Conservation (phyloP, 2,797 vertebrate genomes). For the Orientallactaga sibirica region DNA sequence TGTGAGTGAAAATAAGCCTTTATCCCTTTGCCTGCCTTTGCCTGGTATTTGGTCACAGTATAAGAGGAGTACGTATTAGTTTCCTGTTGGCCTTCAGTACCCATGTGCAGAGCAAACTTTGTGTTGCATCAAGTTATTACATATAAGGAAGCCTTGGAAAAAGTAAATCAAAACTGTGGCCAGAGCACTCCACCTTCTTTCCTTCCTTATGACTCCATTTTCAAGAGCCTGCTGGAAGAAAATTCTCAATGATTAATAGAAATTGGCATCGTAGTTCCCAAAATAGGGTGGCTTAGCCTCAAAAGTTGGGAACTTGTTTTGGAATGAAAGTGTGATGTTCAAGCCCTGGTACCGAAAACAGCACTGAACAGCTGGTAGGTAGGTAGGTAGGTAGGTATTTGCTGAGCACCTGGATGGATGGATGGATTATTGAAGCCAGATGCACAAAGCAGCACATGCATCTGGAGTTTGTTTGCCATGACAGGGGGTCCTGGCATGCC, state of each 20-base stretch:
- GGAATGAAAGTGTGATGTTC: not conserved
- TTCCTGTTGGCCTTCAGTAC: not conserved
- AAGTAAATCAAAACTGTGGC: not conserved
- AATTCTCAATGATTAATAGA: not conserved
- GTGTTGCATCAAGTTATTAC: not conserved
- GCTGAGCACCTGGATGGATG: not conserved
- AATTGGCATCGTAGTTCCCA: not conserved
- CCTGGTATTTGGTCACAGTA: not conserved
- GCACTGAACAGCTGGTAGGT: not conserved
- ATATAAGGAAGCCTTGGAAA: not conserved
- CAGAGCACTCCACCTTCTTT: not conserved
- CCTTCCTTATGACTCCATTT: not conserved
- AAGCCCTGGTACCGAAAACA: not conserved
- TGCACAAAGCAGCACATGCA: too few relatives aligned
- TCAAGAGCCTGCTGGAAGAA: not conserved
- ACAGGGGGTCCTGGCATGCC: too few relatives aligned
- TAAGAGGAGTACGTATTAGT: not conserved
- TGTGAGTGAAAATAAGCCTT: not conserved
- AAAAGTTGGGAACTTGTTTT: not conserved
- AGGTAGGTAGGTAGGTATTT: not conserved
- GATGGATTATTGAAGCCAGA: not conserved
- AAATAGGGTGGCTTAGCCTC: not conserved
- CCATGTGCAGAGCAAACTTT: not conserved
- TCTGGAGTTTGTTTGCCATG: too few relatives aligned
- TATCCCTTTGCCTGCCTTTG: not conserved